These are phyloP conservation scores for Beris chalybata DNA, from an alignment of 2,888 invertebrate genomes.

Conservation along the genomic window DNA sequence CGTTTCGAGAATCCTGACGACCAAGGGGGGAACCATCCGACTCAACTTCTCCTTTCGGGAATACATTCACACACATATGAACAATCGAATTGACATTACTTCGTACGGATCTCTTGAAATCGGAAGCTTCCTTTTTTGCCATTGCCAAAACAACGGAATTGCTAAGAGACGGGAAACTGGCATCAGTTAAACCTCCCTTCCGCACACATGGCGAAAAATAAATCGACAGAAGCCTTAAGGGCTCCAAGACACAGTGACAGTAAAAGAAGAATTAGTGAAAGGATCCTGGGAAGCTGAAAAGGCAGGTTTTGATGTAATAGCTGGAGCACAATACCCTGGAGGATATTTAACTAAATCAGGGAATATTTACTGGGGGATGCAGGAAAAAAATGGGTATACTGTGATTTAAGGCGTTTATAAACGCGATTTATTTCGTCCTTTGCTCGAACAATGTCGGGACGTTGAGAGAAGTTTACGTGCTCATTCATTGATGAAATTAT, in stretches of 20 bases:
- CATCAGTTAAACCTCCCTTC: too few species aligned
- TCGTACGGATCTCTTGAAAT: too few species aligned
- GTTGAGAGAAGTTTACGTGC: background rate
- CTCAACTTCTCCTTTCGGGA: too few species aligned
- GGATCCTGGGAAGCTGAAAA: conserved; percentile 17
- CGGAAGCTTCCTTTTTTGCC: too few species aligned
- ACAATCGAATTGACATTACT: too few species aligned
- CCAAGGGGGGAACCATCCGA: too few species aligned
- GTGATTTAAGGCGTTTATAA: too few species aligned
- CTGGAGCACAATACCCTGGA: too few species aligned
- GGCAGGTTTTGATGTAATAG: too few species aligned
- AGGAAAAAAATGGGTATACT: background rate
- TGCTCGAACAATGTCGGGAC: background rate
- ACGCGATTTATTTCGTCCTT: conserved; percentile 1
- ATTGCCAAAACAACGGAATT: too few species aligned
- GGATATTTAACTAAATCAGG: conserved; percentile 17
- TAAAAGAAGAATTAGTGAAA: conserved; percentile 2
- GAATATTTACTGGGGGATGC: conserved; percentile 21
- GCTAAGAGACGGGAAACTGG: too few species aligned
- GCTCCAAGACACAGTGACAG: conserved; percentile 10
- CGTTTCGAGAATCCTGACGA: background rate
- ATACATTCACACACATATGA: too few species aligned
- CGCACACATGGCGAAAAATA: background rate
- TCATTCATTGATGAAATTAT: background rate
- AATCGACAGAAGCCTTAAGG: conserved; percentile 18